phyloP scores from a whole-genome alignment of 2,888 invertebrate species.

The Platycheirus albimanus region DNA sequence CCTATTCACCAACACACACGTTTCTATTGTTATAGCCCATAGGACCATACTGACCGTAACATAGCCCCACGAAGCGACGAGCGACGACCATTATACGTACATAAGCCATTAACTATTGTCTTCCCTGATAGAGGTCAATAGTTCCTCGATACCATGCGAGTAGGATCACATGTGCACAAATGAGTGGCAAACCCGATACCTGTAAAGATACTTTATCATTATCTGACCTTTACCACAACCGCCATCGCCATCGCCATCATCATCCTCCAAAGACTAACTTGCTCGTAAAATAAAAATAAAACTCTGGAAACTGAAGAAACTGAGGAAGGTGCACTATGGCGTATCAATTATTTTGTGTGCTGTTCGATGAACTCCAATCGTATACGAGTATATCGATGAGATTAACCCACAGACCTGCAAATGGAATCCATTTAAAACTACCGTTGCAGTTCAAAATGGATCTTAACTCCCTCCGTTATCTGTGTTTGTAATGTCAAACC shows the following conservation, averaged over 20 bases:
- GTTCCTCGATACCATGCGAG: constrained; percentile 41
- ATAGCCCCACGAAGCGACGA: too few relatives aligned
- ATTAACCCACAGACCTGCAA: constrained; percentile 20
- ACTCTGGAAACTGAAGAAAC: too few relatives aligned
- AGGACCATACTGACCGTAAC: constrained; percentile 10
- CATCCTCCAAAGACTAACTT: too few relatives aligned
- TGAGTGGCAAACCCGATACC: constrained; percentile 24
- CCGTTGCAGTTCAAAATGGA: constrained; percentile 6
- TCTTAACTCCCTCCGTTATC: background rate
- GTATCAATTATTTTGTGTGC: constrained; percentile 9
- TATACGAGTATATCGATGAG: background rate
- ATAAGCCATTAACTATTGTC: constrained; percentile 57
- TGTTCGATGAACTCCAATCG: background rate
- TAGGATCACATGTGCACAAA: constrained; percentile 40
- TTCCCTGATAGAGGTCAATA: constrained; percentile 64
- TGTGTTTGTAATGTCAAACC: constrained; percentile 3
- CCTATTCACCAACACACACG: background rate
- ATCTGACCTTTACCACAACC: constrained; percentile 35
- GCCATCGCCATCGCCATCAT: too few relatives aligned
- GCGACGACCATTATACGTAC: constrained; percentile 5
- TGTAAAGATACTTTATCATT: constrained; percentile 30
- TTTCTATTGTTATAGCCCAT: background rate
- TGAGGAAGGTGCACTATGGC: constrained; percentile 7
- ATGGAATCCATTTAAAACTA: constrained; percentile 14
- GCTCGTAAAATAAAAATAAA: background rate